Conservation (phyloP, 2,888 invertebrate species). For the Leptarthrus brevirostris region DNA sequence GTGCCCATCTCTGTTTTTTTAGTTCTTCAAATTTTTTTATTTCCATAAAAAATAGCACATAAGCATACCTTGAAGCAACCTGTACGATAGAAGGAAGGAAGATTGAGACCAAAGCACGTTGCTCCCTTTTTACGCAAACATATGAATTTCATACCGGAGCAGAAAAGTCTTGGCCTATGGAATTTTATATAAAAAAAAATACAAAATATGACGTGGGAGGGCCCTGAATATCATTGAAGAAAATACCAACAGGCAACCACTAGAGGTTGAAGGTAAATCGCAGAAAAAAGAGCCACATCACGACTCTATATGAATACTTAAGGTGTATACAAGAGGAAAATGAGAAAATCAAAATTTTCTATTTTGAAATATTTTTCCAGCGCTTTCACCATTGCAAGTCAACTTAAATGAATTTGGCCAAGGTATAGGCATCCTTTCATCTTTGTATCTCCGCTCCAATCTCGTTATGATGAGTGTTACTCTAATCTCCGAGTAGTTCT, state of each 20-base stretch:
- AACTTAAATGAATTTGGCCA: not conserved
- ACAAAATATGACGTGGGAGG: not conserved
- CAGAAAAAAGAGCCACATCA: slow-evolving; percentile 38
- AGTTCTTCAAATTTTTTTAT: not conserved
- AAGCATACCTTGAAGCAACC: slow-evolving; percentile 22
- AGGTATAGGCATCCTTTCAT: not conserved
- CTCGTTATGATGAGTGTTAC: not conserved
- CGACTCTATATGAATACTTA: slow-evolving; percentile 32
- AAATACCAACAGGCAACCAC: slow-evolving; percentile 24
- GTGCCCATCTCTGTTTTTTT: slow-evolving; percentile 1
- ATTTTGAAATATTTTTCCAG: not conserved
- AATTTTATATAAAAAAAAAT: slow-evolving; percentile 34
- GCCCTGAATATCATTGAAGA: slow-evolving; percentile 29
- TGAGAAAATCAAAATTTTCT: slow-evolving; percentile 40
- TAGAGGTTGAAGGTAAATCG: slow-evolving; percentile 41
- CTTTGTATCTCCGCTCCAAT: not conserved
- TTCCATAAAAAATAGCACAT: slow-evolving; percentile 34
- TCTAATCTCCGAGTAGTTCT: not conserved
- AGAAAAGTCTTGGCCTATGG: slow-evolving; percentile 13
- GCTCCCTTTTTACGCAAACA: not conserved
- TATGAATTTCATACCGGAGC: not conserved
- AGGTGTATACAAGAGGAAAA: slow-evolving; percentile 31
- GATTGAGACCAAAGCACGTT: not conserved
- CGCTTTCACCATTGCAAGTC: not conserved
- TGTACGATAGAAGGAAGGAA: not conserved